Evolutionary conservation across 2,888 invertebrate genomes (phyloP).

Genomic region (Epirrita christyi): DNA sequence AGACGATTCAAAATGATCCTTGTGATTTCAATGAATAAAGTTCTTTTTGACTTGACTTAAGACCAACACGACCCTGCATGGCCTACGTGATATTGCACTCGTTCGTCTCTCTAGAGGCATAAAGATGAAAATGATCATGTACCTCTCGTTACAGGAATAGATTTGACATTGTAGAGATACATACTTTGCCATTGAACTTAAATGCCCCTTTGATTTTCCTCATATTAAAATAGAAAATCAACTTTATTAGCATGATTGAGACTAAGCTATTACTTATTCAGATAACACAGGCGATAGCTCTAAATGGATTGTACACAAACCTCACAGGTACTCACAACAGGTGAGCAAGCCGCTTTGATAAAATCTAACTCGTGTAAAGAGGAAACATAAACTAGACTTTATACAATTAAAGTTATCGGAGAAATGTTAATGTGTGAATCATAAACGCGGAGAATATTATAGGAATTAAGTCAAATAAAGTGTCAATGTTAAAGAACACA

Average conservation of each 20-base stretch:
- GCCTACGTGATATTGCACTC: too few species aligned
- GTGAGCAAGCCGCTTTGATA: conserved; percentile 41
- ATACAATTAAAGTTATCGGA: conserved; percentile 47
- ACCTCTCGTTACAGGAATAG: neutral
- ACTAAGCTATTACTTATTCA: conserved; percentile 39
- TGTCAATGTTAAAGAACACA: neutral
- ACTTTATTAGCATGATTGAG: conserved; percentile 40
- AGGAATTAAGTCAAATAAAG: too few species aligned
- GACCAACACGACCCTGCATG: too few species aligned
- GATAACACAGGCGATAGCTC: conserved; percentile 51
- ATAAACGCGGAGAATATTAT: conserved; percentile 13
- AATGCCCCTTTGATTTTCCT: neutral
- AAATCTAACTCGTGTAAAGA: conserved; percentile 47
- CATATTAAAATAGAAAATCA: conserved; percentile 23
- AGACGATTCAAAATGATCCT: too few species aligned
- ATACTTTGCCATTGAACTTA: neutral
- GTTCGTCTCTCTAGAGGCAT: too few species aligned
- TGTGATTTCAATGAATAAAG: too few species aligned
- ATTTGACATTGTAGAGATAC: neutral
- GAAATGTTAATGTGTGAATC: conserved; percentile 19
- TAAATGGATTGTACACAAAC: conserved; percentile 47
- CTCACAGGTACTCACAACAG: conserved; percentile 35
- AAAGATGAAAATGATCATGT: too few species aligned
- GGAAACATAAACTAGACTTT: conserved; percentile 51
- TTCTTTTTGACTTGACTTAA: too few species aligned